phyloP scores from a whole-genome alignment of 2,113 vertebrate species.

The Prunella himalayana region DNA sequence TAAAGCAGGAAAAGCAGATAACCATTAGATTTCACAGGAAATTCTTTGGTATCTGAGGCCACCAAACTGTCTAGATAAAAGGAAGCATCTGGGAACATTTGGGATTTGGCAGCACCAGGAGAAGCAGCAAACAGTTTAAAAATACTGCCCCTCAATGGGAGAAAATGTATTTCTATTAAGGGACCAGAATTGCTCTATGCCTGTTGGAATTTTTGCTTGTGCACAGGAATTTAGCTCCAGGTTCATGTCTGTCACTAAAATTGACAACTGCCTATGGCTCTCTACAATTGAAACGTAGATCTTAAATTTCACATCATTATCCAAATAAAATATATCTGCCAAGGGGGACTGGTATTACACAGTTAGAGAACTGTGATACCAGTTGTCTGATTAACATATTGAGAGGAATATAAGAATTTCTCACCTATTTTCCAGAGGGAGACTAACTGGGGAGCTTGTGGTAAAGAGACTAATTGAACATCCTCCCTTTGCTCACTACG shows the following conservation, averaged over 20 bases:
- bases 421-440: conserved; percentile 78
- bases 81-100: conserved; percentile 44
- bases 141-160: conserved; percentile 73
- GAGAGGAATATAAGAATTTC: conserved; percentile 80
- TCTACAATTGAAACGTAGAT: conserved; percentile 89
- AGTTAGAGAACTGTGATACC: conserved; percentile 80
- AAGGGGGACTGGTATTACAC: conserved; percentile 85
- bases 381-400: conserved; percentile 85
- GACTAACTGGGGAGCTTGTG: conserved; percentile 66
- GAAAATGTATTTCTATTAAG: conserved; percentile 79
- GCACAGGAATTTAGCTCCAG: conserved; percentile 81
- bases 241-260: conserved; percentile 86
- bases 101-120: conserved; percentile 60
- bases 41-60: conserved; percentile 35
- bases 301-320: conserved; percentile 99
- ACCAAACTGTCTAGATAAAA: conserved; percentile 38
- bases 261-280: conserved; percentile 94
- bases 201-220: conserved; percentile 84
- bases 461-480: conserved; percentile 77
- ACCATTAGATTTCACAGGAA: conserved; percentile 31
- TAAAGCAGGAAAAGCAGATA: neutral
- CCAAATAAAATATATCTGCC: conserved; percentile 89
- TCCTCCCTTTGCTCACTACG: conserved; percentile 36
- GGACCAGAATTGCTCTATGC: conserved; percentile 71
- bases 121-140: conserved; percentile 59